A percentile compares a stretch with the other conserved stretches of the same genome.
These are phyloP conservation scores for Chloebia gouldiae DNA, from an alignment of 2,113 vertebrate genomes.

Conservation along the genomic window DNA sequence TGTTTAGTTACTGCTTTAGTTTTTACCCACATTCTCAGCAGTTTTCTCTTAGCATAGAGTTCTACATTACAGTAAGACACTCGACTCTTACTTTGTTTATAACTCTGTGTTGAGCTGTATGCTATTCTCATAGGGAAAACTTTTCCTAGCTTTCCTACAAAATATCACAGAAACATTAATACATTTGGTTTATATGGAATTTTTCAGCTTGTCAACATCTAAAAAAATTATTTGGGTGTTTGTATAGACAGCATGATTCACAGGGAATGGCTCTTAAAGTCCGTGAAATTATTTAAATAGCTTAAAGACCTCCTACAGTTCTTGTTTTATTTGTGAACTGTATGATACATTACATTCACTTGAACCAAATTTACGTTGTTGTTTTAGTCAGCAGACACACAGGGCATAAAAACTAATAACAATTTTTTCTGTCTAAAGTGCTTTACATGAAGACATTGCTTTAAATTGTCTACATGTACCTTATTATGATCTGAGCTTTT, in stretches of 20 bases:
- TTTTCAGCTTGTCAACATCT: slow-evolving; percentile 36
- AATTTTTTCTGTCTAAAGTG: neutral
- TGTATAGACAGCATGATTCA: neutral
- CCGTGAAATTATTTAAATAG: slow-evolving; percentile 50
- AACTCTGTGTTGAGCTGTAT: neutral
- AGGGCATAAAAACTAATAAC: neutral
- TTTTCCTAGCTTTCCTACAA: neutral
- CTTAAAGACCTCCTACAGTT: slow-evolving; percentile 26
- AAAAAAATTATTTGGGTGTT: slow-evolving; percentile 10
- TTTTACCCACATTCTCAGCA: neutral
- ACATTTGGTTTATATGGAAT: neutral
- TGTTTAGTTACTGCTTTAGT: neutral
- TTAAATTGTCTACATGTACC: neutral
- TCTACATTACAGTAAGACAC: neutral
- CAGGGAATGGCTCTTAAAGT: slow-evolving; percentile 36
- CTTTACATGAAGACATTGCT: neutral
- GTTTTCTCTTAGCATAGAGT: neutral
- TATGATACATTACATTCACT: neutral
- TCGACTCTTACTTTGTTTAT: neutral
- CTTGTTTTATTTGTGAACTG: slow-evolving; percentile 42
- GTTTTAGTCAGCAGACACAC: neutral
- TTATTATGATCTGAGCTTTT: neutral
- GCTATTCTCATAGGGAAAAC: neutral
- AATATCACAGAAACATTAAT: neutral
- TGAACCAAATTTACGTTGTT: slow-evolving; percentile 12